Conservation (phyloP, 2,888 invertebrate genomes). For the Drosophila helvetica region DNA sequence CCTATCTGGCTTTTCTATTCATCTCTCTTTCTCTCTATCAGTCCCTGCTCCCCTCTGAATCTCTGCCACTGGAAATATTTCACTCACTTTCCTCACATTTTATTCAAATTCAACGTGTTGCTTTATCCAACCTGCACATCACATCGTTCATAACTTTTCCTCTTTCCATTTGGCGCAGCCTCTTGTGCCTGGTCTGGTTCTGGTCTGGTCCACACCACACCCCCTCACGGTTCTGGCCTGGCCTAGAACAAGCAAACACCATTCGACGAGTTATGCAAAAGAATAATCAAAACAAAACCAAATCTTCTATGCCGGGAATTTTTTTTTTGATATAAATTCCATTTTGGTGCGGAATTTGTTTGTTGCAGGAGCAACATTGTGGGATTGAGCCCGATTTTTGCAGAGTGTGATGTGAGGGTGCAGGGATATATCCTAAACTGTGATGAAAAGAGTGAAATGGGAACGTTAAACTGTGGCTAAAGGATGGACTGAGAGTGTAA, state of each 20-base stretch:
- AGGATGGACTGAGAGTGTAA: not conserved
- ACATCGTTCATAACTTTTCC: constrained; percentile 50
- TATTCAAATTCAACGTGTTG: constrained; percentile 64
- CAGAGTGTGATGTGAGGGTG: not conserved
- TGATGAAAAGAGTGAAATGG: not conserved
- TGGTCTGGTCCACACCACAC: not conserved
- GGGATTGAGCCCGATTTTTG: too few relatives aligned
- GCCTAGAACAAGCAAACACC: constrained; percentile 54
- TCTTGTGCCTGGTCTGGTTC: not conserved
- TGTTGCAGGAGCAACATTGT: not conserved
- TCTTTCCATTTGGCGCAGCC: not conserved
- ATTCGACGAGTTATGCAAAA: constrained; percentile 31
- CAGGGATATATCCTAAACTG: not conserved
- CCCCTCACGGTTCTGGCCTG: constrained; percentile 8
- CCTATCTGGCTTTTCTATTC: constrained; percentile 5
- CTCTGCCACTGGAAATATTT: constrained; percentile 5
- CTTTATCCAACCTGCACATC: constrained; percentile 49
- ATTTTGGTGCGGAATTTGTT: constrained; percentile 23
- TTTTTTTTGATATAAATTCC: constrained; percentile 67
- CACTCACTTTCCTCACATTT: constrained; percentile 37
- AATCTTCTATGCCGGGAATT: constrained; percentile 20
- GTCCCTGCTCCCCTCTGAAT: not conserved
- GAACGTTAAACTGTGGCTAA: not conserved
- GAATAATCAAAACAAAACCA: constrained; percentile 23
- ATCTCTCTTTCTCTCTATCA: constrained; percentile 7